These are phyloP conservation scores for Anoura caudifer DNA, from an alignment of 2,113 vertebrate species.

Conservation along the genomic window DNA sequence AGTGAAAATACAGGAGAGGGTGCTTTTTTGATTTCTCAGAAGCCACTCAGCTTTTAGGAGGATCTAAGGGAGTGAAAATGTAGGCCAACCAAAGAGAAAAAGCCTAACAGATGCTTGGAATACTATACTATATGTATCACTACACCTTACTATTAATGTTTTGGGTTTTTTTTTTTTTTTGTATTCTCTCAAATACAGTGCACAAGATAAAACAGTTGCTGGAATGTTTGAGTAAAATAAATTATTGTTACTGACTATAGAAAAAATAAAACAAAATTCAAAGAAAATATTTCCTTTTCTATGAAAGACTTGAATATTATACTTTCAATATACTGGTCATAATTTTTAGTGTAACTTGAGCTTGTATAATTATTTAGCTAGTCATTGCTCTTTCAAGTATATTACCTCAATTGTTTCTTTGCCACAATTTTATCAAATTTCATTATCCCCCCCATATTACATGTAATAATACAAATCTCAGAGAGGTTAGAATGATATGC, in stretches of 20 bases:
- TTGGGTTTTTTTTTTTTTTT: no score
- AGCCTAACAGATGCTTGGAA: neutral
- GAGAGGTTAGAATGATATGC: neutral
- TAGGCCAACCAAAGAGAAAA: neutral
- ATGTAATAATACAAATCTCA: neutral
- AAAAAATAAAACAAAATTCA: neutral
- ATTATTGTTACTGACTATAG: neutral
- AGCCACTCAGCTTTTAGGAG: slow-evolving; percentile 21
- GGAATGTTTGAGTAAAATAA: neutral
- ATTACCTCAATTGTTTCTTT: neutral
- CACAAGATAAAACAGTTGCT: neutral
- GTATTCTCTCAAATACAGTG: neutral
- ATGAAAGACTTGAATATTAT: neutral
- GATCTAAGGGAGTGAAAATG: neutral
- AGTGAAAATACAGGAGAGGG: neutral
- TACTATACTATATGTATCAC: neutral
- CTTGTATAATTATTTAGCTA: neutral
- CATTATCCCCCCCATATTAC: neutral
- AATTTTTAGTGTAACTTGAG: neutral
- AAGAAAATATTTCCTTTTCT: neutral
- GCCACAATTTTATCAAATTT: neutral
- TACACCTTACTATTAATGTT: neutral
- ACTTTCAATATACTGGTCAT: neutral
- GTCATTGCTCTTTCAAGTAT: neutral
- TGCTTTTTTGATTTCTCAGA: neutral